A percentile compares a stretch with the other conserved stretches of the same genome.
These are phyloP conservation scores for Columbina picui DNA, from an alignment of 2,113 vertebrate genomes.

Conservation along the genomic window DNA sequence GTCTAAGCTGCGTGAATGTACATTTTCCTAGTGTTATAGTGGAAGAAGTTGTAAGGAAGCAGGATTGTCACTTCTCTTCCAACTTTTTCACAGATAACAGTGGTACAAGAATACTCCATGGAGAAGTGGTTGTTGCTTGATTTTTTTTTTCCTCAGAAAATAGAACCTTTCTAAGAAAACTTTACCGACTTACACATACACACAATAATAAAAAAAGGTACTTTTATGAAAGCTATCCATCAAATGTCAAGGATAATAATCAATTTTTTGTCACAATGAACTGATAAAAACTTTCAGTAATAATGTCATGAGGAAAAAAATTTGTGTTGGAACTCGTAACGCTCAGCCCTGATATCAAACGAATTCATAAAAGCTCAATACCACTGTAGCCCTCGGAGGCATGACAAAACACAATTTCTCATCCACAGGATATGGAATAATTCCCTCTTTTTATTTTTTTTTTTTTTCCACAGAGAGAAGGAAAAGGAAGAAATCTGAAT, in stretches of 20 bases:
- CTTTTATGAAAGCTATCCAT: slow-evolving; percentile 96
- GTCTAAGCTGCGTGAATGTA: background rate
- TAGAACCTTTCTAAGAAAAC: slow-evolving; percentile 31
- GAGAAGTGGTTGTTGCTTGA: background rate
- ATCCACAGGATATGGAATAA: slow-evolving; percentile 82
- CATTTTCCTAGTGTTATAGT: background rate
- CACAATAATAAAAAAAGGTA: background rate
- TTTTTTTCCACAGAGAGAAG: slow-evolving; percentile 59
- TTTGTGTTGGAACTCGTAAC: slow-evolving; percentile 87
- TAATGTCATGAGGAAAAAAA: slow-evolving; percentile 84
- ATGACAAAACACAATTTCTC: slow-evolving; percentile 88
- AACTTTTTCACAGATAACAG: background rate
- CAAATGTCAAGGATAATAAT: slow-evolving; percentile 96
- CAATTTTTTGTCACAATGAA: slow-evolving; percentile 95
- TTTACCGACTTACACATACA: slow-evolving; percentile 50
- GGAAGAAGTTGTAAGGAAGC: background rate
- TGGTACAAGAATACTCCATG: slow-evolving; percentile 1
- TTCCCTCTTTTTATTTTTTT: slow-evolving; percentile 66
- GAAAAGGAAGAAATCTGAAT: slow-evolving; percentile 73
- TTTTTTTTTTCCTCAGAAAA: slow-evolving; percentile 43
- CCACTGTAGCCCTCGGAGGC: slow-evolving; percentile 83
- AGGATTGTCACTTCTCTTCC: slow-evolving; percentile 15
- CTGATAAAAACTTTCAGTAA: slow-evolving; percentile 90
- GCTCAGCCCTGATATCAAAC: slow-evolving; percentile 83
- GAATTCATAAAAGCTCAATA: slow-evolving; percentile 85